Conservation (phyloP, 2,797 vertebrate genomes). For the Sebastiscus albofasciatus region DNA sequence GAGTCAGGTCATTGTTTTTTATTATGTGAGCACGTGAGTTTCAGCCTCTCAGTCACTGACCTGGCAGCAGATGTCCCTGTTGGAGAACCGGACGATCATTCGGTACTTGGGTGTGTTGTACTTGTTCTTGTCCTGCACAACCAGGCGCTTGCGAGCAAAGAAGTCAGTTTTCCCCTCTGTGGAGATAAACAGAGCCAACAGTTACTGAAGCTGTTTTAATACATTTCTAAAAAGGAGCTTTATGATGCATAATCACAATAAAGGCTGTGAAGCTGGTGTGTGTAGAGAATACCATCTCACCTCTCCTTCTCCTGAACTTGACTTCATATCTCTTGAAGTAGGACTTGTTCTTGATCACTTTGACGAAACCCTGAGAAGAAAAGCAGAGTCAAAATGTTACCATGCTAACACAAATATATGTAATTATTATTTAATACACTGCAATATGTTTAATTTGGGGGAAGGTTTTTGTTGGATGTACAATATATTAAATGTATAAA, state of each 20-base stretch:
- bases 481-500: no score
- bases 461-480: no score
- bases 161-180: slow-evolving; percentile 98
- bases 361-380: slow-evolving; percentile 92
- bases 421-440: no score
- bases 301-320: slow-evolving; percentile 97
- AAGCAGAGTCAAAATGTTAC: neutral
- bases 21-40: neutral
- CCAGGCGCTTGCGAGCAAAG: slow-evolving; percentile 94
- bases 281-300: slow-evolving; percentile 62
- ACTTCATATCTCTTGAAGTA: slow-evolving; percentile 99
- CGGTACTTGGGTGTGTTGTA: slow-evolving; percentile 99
- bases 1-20: neutral
- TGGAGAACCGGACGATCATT: slow-evolving; percentile 96
- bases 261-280: no score
- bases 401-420: neutral
- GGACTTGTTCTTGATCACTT: slow-evolving; percentile 97
- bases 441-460: no score
- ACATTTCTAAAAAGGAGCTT: no score
- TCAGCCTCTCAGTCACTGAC: slow-evolving; percentile 70
- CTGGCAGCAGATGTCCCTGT: slow-evolving; percentile 99
- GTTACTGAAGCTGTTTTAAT: neutral
- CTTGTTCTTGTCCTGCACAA: slow-evolving; percentile 99
- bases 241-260: neutral
- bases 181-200: neutral